Base-by-base conservation (phyloP, 2,888 invertebrate genomes). In the Caprella mutica region DNA sequence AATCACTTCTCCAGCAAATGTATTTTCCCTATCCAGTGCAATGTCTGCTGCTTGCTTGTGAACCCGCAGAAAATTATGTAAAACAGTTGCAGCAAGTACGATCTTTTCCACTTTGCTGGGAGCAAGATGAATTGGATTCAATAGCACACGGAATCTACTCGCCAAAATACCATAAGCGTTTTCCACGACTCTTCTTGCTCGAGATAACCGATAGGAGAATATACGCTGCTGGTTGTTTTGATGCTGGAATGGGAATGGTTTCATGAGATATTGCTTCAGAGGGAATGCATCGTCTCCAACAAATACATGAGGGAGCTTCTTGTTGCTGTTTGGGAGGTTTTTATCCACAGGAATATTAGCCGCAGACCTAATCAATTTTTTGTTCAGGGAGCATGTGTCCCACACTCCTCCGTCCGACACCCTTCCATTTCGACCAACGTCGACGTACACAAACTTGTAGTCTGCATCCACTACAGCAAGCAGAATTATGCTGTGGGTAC, bases 141-240 rank as follows among this genome's bases (percentile, higher is more conserved):
- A 35, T 1, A 59, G 30, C 24, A 53, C 40, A 12, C 48, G 42
- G 24, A 59, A 59, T 26, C 30, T 56, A 26, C 40, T 50, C 6
- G 60, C 3, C 52, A 59, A 38, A n/a, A 59, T 59, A 17, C 59
- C 59, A 40, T 56, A 56, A 9, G 56, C 59, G 43, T 56, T 59
- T 29, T 56, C 56, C 4, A 52, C 44, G 9, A 38, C 29, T 24
- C 53, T 43, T 3, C 59, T 21, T 24, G 56, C 59, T 26, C 57
- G 19, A 26, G 56, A 56, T 26, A 52, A 39, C 27, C 60, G 30
- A 21, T 60, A 60, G 27, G 52, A 53, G 29, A 60, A 60, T 17
- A 60, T 57, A 8, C 53, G 17, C 26, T 52, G 50, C 23, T 54
- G 19, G 3, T 29, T 19, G 39, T 30, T 17, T 38, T 52, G 50